Conservation (phyloP, 2,113 vertebrate species). For the Phaetusa simplex region DNA sequence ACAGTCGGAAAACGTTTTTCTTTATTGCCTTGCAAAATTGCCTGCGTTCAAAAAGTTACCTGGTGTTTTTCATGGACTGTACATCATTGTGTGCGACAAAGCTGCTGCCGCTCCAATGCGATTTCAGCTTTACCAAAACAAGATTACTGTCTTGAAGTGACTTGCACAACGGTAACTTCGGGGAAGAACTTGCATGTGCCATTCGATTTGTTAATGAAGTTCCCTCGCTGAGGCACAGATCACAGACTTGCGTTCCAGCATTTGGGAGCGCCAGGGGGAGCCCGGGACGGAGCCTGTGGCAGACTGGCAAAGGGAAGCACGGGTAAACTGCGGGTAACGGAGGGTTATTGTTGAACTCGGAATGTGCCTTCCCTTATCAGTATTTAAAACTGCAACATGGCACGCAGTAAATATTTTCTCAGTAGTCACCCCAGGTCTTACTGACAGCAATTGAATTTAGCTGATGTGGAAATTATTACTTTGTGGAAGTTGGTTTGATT, state of each 20-base stretch:
- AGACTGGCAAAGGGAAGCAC: not conserved
- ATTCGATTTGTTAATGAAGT: not conserved
- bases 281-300: not conserved
- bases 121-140: not conserved
- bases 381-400: not conserved
- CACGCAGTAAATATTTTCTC: not conserved
- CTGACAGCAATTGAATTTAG: rapidly evolving
- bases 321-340: not conserved
- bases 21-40: not conserved
- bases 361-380: not conserved
- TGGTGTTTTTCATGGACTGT: not conserved
- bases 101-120: not conserved
- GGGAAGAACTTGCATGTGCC: not conserved
- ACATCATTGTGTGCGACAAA: not conserved
- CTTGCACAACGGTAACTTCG: not conserved
- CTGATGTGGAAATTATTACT: not conserved
- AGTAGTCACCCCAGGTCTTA: not conserved
- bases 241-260: not conserved
- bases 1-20: not conserved
- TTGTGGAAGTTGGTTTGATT: not conserved
- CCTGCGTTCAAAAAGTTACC: not conserved
- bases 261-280: not conserved
- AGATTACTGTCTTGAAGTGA: not conserved
- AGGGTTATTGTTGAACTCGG: not conserved
- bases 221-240: not conserved